phyloP scores from a whole-genome alignment of 2,888 invertebrate genomes.

The Phengaris alcon region DNA sequence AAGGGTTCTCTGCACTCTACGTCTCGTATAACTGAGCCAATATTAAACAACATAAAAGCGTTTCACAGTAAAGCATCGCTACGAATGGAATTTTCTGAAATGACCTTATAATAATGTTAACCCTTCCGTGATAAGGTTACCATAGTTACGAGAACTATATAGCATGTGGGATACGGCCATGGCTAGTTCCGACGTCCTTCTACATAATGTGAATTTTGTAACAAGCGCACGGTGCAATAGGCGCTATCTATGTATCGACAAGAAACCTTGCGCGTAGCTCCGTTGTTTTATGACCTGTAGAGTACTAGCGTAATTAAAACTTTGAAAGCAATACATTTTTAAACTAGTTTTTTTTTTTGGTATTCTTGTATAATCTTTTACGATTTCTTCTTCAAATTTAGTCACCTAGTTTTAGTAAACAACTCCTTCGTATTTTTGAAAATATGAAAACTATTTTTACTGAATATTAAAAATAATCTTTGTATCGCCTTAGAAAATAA shows the following conservation, averaged over 20 bases:
- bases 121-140: slow-evolving; percentile 11
- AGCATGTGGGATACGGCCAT: slow-evolving; percentile 5
- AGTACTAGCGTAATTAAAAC: not conserved
- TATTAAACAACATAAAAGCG: too few species aligned
- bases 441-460: too few species aligned
- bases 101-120: not conserved
- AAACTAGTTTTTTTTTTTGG: not conserved
- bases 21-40: too few species aligned
- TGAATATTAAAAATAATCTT: not conserved
- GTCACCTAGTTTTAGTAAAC: too few species aligned
- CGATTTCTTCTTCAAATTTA: too few species aligned
- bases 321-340: not conserved
- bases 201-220: slow-evolving; percentile 25
- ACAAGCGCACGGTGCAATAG: slow-evolving; percentile 13
- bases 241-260: slow-evolving; percentile 29
- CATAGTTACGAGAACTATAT: not conserved
- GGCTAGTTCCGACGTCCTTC: slow-evolving; percentile 24
- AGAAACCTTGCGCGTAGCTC: slow-evolving; percentile 20
- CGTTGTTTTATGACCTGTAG: not conserved
- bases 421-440: too few species aligned
- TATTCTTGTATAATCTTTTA: too few species aligned
- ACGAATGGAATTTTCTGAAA: not conserved
- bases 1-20: too few species aligned
- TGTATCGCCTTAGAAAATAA: not conserved
- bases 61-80: too few species aligned